Evolutionary conservation across 2,113 vertebrate species (phyloP).

Genomic region (Dicrurus megarhynchus): DNA sequence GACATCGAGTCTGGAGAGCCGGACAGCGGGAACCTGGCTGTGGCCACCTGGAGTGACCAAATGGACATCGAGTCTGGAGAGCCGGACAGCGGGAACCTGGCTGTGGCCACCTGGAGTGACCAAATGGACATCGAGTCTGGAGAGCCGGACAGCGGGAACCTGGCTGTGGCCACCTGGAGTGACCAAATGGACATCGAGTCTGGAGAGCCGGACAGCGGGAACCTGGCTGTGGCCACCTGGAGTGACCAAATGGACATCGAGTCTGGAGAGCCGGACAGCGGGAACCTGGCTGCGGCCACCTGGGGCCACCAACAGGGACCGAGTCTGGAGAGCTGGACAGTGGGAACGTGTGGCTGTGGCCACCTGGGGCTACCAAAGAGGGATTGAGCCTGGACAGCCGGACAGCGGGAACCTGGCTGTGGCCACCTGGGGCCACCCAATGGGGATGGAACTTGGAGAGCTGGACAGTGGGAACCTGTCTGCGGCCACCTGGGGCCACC

Average conservation of each 20-base stretch:
- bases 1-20: no score
- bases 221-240: no score
- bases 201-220: no score
- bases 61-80: no score
- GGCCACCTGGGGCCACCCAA: neutral
- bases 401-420: neutral
- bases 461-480: neutral
- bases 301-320: no score
- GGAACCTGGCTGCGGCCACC: neutral
- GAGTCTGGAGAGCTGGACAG: neutral
- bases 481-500: neutral
- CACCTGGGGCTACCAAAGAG: neutral
- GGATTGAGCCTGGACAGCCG: rapidly evolving
- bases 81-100: neutral
- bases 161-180: no score
- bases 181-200: no score
- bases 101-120: no score
- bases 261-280: neutral
- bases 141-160: neutral
- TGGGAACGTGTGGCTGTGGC: neutral
- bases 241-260: no score
- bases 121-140: neutral
- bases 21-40: no score
- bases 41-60: no score
- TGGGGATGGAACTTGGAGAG: neutral